Percentiles rank a stretch among this genome's conserved stretches.
Conservation (phyloP, 2,797 vertebrate genomes). For the Myripristis jacobus region DNA sequence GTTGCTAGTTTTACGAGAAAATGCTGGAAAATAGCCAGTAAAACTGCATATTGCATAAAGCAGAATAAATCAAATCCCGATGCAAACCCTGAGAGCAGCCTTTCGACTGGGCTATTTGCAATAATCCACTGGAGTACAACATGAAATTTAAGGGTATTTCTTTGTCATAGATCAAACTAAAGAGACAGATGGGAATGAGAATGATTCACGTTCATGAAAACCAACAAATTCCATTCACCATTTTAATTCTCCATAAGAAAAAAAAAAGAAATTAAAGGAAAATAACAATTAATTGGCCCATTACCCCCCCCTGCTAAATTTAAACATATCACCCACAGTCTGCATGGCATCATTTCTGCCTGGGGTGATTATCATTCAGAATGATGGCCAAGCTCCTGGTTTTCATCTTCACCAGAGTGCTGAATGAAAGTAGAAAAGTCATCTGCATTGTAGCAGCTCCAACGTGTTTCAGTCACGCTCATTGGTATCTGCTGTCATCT, state of each 20-base stretch:
- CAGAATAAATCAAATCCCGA: not conserved
- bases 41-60: not conserved
- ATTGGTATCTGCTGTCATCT: conserved; percentile 50
- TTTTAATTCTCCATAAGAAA: too few species aligned
- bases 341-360: not conserved
- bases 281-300: too few species aligned
- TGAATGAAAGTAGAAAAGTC: not conserved
- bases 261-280: too few species aligned
- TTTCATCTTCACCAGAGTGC: not conserved
- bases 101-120: not conserved
- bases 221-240: not conserved
- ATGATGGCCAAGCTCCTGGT: not conserved
- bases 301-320: not conserved
- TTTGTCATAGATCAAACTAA: not conserved
- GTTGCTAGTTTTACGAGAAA: too few species aligned
- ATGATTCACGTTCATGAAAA: too few species aligned
- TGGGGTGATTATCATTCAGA: not conserved
- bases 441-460: not conserved
- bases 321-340: not conserved
- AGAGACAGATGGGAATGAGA: too few species aligned
- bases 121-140: not conserved
- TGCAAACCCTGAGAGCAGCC: too few species aligned
- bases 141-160: not conserved
- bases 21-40: not conserved
- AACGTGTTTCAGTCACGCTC: not conserved